A percentile compares a stretch with the other conserved stretches of the same genome.
These are phyloP conservation scores for Pterostichus niger DNA, from an alignment of 2,888 invertebrate genomes.

Conservation along the genomic window DNA sequence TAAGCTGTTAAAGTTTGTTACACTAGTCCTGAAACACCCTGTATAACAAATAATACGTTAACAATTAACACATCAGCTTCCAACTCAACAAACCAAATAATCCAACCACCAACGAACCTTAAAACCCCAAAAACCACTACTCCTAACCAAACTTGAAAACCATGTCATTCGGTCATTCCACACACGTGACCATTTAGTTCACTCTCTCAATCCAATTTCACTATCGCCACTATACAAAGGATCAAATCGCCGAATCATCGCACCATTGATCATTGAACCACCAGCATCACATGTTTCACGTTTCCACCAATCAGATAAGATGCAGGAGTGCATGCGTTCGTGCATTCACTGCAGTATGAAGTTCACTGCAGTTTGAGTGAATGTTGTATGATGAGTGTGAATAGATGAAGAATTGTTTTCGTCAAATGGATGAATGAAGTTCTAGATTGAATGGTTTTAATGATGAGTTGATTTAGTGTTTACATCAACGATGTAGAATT, in stretches of 20 bases:
- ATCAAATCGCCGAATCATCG: too few relatives aligned
- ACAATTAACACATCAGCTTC: not conserved
- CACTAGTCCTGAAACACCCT: too few relatives aligned
- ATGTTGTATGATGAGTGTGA: not conserved
- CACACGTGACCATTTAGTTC: constrained; percentile 3
- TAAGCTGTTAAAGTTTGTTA: too few relatives aligned
- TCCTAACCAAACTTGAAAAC: constrained; percentile 4
- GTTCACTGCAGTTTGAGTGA: not conserved
- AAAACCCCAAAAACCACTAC: constrained; percentile 1
- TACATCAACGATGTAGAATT: too few relatives aligned
- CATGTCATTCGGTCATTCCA: constrained; percentile 5
- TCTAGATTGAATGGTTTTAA: not conserved
- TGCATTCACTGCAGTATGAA: not conserved
- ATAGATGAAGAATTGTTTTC: not conserved
- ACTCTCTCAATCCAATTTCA: not conserved
- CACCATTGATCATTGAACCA: too few relatives aligned
- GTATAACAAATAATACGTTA: constrained; percentile 6
- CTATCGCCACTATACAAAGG: not conserved
- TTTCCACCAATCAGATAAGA: not conserved
- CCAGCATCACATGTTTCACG: not conserved
- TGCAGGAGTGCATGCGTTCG: not conserved
- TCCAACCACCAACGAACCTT: not conserved
- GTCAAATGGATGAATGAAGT: not conserved
- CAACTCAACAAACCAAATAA: not conserved
- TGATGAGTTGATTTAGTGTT: not conserved